Base-by-base conservation (phyloP, 1,140 invertebrate species). In the Micrasema longulum region DNA sequence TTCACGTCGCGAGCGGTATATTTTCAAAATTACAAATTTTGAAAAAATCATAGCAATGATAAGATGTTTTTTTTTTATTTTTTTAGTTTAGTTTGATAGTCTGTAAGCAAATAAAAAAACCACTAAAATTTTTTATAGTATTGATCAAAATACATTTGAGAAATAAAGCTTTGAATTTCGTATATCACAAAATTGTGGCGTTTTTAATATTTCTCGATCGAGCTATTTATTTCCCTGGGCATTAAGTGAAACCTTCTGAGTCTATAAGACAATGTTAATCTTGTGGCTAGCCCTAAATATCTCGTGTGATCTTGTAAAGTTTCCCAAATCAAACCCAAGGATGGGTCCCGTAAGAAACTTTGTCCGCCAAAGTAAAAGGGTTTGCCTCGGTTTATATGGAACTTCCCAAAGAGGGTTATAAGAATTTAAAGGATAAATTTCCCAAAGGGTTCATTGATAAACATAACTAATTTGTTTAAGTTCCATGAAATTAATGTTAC, bases 311-410 rank as follows among this genome's bases (percentile, higher is more conserved):
- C 65, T 23, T 68, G 52, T 2, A 55, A 68, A 68, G 14, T 68
- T 53, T 52, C 18, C 9, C 22, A 57, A 68, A 57, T 68, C 65
- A 68, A 57, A 68, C 65, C 65, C 1, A 55, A 20, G 65, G 41
- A 60, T 38, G 65, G 65, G 36, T 53, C 20, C 16, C 55, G 47
- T 50, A 18, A 12, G 14, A 55, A 68, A 68, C 65, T 68, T 68
- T 43, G 65, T 68, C 41, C 16, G 7, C 65, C 35, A 22, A 55
- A 68, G 55, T 41, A 38, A 41, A 38, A 22, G 55, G 35, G 55
- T 41, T 3, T 52, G 3, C 48, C 10, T 43, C n/a, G 36, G 36
- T 60, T 41, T 41, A 22, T 38, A 43, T 38, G 55, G n/a, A 60
- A 60, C 16, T 41, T 60, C 10, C 35, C 41, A 22, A 60, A 60